Conservation (phyloP, 2,888 invertebrate species). For the Pterostichus madidus region DNA sequence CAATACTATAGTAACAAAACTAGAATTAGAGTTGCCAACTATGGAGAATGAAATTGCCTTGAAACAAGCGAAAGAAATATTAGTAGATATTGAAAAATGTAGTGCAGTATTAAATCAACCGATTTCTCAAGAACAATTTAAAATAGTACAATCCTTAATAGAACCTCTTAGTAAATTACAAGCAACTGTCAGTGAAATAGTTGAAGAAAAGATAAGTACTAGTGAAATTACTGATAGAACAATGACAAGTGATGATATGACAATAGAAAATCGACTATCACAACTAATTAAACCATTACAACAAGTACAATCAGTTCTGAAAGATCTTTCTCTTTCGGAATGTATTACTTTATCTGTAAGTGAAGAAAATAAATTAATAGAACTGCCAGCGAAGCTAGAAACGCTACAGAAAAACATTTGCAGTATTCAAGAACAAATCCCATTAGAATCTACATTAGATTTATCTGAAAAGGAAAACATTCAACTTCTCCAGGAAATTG, state of each 20-base stretch:
- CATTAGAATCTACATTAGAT: conserved; percentile 49
- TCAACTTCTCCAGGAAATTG: conserved; percentile 71
- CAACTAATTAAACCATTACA: conserved; percentile 43
- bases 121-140: conserved; percentile 57
- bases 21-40: conserved; percentile 31
- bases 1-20: conserved; percentile 17
- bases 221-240: conserved; percentile 27
- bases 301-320: conserved; percentile 49
- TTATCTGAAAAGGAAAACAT: conserved; percentile 68
- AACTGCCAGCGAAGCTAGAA: conserved; percentile 27
- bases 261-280: conserved; percentile 2
- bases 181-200: conserved; percentile 43
- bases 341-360: conserved; percentile 37
- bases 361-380: conserved; percentile 43
- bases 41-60: conserved; percentile 53
- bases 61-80: conserved; percentile 48
- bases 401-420: conserved; percentile 57
- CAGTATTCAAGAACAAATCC: conserved; percentile 52
- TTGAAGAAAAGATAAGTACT: conserved; percentile 29
- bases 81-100: conserved; percentile 56
- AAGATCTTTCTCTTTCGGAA: conserved; percentile 54
- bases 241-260: conserved; percentile 17
- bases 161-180: conserved; percentile 57
- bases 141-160: conserved; percentile 41
- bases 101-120: conserved; percentile 41